Base-by-base conservation (phyloP, 2,113 vertebrate species). In the Mirounga angustirostris region DNA sequence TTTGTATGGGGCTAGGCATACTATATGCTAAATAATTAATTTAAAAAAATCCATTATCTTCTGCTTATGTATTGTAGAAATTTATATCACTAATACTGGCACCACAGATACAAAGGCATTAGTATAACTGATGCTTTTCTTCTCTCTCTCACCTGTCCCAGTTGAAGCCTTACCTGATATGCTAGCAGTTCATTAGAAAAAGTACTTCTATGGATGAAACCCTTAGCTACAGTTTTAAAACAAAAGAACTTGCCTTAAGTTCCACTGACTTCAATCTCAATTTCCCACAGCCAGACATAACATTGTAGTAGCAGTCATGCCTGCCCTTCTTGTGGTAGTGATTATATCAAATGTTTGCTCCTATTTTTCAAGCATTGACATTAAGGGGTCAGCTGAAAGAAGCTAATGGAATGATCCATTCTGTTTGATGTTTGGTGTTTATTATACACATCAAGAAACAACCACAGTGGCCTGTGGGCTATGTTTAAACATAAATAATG, bases 381-480 rank as follows among this genome's bases (percentile, higher is more conserved):
- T 98, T 98, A 98, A 10, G 97, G 71, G 76, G 58, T 97, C 93
- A 98, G 61, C 91, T 96, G 92, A 97, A 98, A 89, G 59, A 76
- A 52, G 28, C 50, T 91, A 84, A 83, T 90, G 46, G 54, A 26
- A 65, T 50, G 43, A 78, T 40, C 9, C 24, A 65, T 92, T 90
- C 71, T 96, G 94, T 90, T 95, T 97, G 94, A 97, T 97, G 84
- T 24, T 85, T 73, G 36, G 5, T 73, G 52, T 97, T 96, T 91
- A 80, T 91, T 91, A 65, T 92, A 88, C 58, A 56, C 30, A 92
- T 76, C 24, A 92, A 56, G 52, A 87, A 89, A 71, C 9, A 96
- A 82, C 14, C 19, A 93, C 24, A 83, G 46, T 90, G 28, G 76
- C 36, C 46, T 88, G 10, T 81, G 26, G 18, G 5, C 33, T 91